Percentiles rank a stretch among this genome's conserved stretches.
These are phyloP conservation scores for Branchipolynoe longqiensis DNA, from an alignment of 2,888 invertebrate species.

Conservation along the genomic window DNA sequence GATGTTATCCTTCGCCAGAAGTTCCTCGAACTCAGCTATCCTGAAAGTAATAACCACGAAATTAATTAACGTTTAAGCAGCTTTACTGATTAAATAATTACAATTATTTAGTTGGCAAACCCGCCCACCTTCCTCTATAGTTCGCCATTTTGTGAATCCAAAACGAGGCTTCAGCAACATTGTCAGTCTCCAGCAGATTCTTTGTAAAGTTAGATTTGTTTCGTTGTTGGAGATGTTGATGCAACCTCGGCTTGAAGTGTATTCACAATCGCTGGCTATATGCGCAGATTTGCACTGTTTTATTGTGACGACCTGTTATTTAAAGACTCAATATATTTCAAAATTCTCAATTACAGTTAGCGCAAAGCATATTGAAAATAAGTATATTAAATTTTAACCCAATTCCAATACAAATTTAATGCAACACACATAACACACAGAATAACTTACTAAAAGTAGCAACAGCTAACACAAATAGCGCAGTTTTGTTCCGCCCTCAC, in stretches of 20 bases:
- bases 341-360: too few species aligned
- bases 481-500: too few species aligned
- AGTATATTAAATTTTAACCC: too few species aligned
- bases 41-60: constrained; percentile 69
- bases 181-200: neutral
- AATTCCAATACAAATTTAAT: too few species aligned
- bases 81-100: neutral
- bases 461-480: too few species aligned
- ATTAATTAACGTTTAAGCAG: neutral
- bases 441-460: too few species aligned
- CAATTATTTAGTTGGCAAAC: constrained; percentile 33
- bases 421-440: too few species aligned
- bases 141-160: constrained; percentile 54
- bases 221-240: neutral
- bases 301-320: too few species aligned
- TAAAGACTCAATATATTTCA: too few species aligned
- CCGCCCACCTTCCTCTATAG: constrained; percentile 57
- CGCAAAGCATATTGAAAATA: too few species aligned
- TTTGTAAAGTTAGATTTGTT: neutral
- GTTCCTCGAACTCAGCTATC: constrained; percentile 89
- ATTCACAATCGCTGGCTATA: too few species aligned
- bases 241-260: neutral
- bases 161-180: constrained; percentile 44
- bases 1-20: constrained; percentile 87
- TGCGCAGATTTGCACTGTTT: too few species aligned